Conservation (phyloP, 2,888 invertebrate genomes). For the Heliconius aoede region DNA sequence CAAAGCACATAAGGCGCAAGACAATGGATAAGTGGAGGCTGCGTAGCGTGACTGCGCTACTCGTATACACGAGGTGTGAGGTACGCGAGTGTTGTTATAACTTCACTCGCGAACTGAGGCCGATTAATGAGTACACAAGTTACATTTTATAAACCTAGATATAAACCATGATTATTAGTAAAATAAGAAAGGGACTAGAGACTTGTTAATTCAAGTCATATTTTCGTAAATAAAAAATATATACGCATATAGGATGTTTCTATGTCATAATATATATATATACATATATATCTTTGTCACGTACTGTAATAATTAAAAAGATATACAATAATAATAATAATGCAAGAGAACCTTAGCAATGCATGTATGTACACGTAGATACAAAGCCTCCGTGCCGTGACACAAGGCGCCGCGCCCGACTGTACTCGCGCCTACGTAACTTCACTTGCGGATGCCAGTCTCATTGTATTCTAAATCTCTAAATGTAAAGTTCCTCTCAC, state of each 20-base stretch:
- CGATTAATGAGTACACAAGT: slow-evolving; percentile 23
- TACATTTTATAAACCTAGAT: background rate
- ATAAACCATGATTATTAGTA: background rate
- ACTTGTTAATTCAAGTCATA: background rate
- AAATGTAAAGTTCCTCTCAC: slow-evolving; percentile 58
- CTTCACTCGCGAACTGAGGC: slow-evolving; percentile 54
- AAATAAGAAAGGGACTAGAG: background rate
- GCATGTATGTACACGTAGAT: background rate
- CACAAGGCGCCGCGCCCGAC: slow-evolving; percentile 46
- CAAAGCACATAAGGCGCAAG: slow-evolving; percentile 44
- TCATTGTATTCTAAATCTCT: slow-evolving; percentile 62
- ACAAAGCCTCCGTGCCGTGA: slow-evolving; percentile 33
- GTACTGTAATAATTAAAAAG: background rate
- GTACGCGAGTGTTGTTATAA: slow-evolving; percentile 58
- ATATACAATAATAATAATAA: background rate
- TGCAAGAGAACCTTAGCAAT: background rate
- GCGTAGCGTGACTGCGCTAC: slow-evolving; percentile 61
- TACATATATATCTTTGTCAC: background rate
- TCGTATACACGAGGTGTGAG: slow-evolving; percentile 55
- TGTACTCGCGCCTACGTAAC: slow-evolving; percentile 54
- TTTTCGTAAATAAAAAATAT: background rate
- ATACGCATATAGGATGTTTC: background rate
- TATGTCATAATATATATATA: too few relatives aligned
- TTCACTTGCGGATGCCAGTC: slow-evolving; percentile 46
- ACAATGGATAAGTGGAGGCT: slow-evolving; percentile 48